These are phyloP conservation scores for Drosophila elegans DNA, from an alignment of 1,140 invertebrate genomes.

Conservation along the genomic window DNA sequence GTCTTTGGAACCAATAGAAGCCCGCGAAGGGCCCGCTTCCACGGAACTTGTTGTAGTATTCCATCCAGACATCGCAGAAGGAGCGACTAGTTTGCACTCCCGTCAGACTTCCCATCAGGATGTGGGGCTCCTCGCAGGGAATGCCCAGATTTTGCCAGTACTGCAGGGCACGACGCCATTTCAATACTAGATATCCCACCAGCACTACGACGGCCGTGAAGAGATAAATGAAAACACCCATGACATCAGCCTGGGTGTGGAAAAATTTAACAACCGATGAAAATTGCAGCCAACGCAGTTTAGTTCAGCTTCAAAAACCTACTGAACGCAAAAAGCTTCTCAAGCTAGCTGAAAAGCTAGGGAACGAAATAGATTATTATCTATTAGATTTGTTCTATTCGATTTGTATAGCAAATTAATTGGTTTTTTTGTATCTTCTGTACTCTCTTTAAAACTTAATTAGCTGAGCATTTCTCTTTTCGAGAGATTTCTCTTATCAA, in stretches of 20 bases:
- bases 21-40: constrained; percentile 75
- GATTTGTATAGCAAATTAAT: not conserved
- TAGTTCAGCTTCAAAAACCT: not conserved
- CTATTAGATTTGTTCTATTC: not conserved
- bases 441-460: not conserved
- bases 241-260: constrained; percentile 30
- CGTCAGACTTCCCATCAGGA: constrained; percentile 74
- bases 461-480: not conserved
- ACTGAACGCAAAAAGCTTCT: constrained; percentile 5
- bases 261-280: not conserved
- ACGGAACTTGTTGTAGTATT: constrained; percentile 78
- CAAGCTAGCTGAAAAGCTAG: not conserved
- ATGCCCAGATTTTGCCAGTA: constrained; percentile 85
- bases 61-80: constrained; percentile 50
- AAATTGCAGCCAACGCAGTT: not conserved
- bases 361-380: not conserved
- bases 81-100: constrained; percentile 40
- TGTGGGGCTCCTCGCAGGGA: constrained; percentile 78
- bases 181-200: constrained; percentile 25
- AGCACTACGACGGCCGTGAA: constrained; percentile 19
- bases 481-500: not conserved
- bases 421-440: not conserved
- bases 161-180: constrained; percentile 29
- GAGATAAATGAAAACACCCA: constrained; percentile 4
- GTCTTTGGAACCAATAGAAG: constrained; percentile 84